A percentile compares a stretch with the other conserved stretches of the same genome.
Evolutionary conservation across 1,140 invertebrate genomes (phyloP).

Genomic region (Lepidostoma basale): DNA sequence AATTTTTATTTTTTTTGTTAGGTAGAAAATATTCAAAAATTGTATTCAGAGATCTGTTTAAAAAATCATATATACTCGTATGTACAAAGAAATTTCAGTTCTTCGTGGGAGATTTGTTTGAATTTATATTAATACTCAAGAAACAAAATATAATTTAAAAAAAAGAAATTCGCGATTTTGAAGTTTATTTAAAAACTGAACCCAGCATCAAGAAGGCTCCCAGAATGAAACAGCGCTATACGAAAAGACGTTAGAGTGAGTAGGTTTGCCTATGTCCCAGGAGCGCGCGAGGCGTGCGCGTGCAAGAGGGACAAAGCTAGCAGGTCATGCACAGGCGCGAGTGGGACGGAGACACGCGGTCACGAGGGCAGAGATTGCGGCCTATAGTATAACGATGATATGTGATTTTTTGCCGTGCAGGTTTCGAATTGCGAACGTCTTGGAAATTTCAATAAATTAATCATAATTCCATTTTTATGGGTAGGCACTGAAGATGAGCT

Average conservation of each 20-base stretch:
- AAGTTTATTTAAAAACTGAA: too few relatives aligned
- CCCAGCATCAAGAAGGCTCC: constrained; percentile 11
- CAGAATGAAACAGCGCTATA: constrained; percentile 16
- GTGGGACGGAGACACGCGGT: constrained; percentile 23
- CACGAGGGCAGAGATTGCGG: constrained; percentile 45
- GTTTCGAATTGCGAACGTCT: constrained; percentile 35
- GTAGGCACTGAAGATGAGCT: too few relatives aligned
- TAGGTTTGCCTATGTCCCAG: background rate
- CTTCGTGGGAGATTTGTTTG: too few relatives aligned
- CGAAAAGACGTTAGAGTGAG: background rate
- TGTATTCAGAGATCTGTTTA: too few relatives aligned
- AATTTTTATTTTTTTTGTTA: too few relatives aligned
- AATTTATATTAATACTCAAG: too few relatives aligned
- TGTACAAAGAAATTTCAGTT: too few relatives aligned
- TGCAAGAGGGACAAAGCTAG: background rate
- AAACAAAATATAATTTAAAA: too few relatives aligned
- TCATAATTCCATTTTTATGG: background rate
- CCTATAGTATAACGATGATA: constrained; percentile 40
- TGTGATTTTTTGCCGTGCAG: constrained; percentile 38
- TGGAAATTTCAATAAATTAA: background rate
- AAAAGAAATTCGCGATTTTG: too few relatives aligned
- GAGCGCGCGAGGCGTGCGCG: constrained; percentile 28
- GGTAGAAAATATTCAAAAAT: too few relatives aligned
- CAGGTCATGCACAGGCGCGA: background rate
- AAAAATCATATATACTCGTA: too few relatives aligned